These are phyloP conservation scores for Acropternis orthonyx DNA, from an alignment of 2,797 vertebrate genomes.

Conservation along the genomic window DNA sequence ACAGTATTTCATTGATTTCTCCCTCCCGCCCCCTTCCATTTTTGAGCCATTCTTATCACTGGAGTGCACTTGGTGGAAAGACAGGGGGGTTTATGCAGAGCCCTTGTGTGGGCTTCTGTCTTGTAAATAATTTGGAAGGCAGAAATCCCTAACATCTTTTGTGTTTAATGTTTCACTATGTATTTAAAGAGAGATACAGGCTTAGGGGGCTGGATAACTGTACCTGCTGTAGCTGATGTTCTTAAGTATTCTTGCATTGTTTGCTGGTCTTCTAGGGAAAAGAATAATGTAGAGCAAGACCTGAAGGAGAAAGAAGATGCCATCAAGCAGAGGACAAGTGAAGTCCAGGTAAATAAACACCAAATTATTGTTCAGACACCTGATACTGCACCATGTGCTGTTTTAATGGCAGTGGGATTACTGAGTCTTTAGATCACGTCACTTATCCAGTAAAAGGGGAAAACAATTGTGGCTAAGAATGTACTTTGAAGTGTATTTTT, in stretches of 20 bases:
- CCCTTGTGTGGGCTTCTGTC: slow-evolving; percentile 65
- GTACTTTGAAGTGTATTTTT: neutral
- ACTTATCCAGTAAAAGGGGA: neutral
- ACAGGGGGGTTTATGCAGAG: slow-evolving; percentile 61
- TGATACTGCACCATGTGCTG: neutral
- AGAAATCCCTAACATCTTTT: slow-evolving; percentile 61
- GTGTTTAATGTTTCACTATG: slow-evolving; percentile 78
- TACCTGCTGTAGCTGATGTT: slow-evolving; percentile 84
- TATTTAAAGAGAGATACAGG: slow-evolving; percentile 83
- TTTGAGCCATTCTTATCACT: slow-evolving; percentile 76
- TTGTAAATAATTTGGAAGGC: slow-evolving; percentile 71
- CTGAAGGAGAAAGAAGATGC: slow-evolving; percentile 95
- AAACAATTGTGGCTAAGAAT: neutral
- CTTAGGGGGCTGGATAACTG: slow-evolving; percentile 81
- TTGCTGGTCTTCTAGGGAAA: slow-evolving; percentile 96
- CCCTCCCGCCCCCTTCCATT: slow-evolving; percentile 73
- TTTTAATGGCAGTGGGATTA: neutral
- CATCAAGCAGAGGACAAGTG: slow-evolving; percentile 87
- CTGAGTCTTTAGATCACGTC: neutral
- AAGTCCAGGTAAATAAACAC: slow-evolving; percentile 88
- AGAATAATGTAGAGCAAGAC: slow-evolving; percentile 92
- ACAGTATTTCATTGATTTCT: slow-evolving; percentile 82
- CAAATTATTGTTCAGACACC: neutral
- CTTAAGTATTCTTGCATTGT: slow-evolving; percentile 91
- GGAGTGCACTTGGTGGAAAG: slow-evolving; percentile 75